Percentiles rank a stretch among this genome's conserved stretches.
phyloP scores from a whole-genome alignment of 2,888 invertebrate genomes.

The Hydraecia micacea region DNA sequence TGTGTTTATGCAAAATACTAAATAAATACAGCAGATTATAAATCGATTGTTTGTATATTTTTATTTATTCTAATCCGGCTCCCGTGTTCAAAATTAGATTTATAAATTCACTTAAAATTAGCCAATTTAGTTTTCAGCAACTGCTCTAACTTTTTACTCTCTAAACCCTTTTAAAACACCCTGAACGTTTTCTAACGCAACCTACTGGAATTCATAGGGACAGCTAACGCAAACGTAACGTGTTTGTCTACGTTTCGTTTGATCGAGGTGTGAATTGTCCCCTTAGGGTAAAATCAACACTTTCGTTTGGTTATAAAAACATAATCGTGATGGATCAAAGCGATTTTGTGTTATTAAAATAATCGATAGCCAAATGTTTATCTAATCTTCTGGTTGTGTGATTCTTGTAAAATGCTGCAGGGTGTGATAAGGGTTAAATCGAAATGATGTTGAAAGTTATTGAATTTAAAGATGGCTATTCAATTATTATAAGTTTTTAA shows the following conservation, averaged over 20 bases:
- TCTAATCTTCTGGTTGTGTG: constrained; percentile 40
- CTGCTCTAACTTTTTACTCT: constrained; percentile 39
- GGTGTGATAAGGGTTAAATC: background rate
- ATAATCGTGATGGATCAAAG: constrained; percentile 67
- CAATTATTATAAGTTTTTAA: background rate
- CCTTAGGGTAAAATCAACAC: constrained; percentile 81
- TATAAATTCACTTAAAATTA: constrained; percentile 32
- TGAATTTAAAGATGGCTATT: constrained; percentile 3
- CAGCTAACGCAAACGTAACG: constrained; percentile 55
- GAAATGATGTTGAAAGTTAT: background rate
- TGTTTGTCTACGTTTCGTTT: constrained; percentile 29
- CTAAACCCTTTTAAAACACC: background rate
- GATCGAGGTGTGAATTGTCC: constrained; percentile 75
- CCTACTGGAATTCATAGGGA: background rate
- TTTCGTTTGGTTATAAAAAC: constrained; percentile 67
- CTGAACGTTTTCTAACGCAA: constrained; percentile 28
- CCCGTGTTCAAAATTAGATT: constrained; percentile 50
- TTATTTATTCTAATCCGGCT: constrained; percentile 42
- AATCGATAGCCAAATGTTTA: constrained; percentile 73
- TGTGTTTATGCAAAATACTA: constrained; percentile 27
- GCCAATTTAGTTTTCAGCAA: constrained; percentile 53
- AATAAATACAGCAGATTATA: constrained; percentile 29
- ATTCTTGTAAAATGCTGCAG: constrained; percentile 39
- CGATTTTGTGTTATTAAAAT: constrained; percentile 77
- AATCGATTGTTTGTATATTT: constrained; percentile 22